Base-by-base conservation (phyloP, 1,140 invertebrate species). In the Caenorhabditis briggsae region DNA sequence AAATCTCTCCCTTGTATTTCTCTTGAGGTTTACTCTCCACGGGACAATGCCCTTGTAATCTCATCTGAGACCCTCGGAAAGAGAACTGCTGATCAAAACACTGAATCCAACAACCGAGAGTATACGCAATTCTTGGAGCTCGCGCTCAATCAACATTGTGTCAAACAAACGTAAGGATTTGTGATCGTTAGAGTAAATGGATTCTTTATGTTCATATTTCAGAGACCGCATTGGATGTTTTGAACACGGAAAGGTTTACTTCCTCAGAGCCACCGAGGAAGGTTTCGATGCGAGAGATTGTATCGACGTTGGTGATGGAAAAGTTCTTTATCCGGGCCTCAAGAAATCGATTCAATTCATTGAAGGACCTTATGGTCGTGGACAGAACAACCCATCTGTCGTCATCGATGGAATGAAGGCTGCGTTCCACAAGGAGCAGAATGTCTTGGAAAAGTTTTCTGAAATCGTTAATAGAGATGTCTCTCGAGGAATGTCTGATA, bases 321-420 rank as follows among this genome's bases (percentile, higher is more conserved):
- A 88, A 43, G 8, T 46, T 25, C 86, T 88, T 7, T 25, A 23
- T 16, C 88, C 88, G 12, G 88, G 88, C 1, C n/a, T 82, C 46
- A 64, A 87, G 74, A 88, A 88, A 41, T 43, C 55, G 7, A 78
- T 88, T 16, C 82, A 74, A 43, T 65, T 53, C 33, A 82, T 88
- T 23, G 88, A 88, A 53, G 88, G 88, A 25, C 88, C 88, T 3
- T 33, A 78, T 11, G 88, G 88, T 12, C 82, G 86, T 23, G 86
- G 82, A 23, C 48, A 88, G 11, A 70, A 59, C 61, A 87, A 88
- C 43, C 74, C 88, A 23, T 59, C 87, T 18, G n/a, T 88, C 16
- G 82, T 88, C 0, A 86, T 88, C 33, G 88, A 88, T 61, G 82
- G 78, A 33, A 88, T 65, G 87, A 88, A 88, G 48, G 88, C 88